Evolutionary conservation across 2,113 vertebrate genomes (phyloP), one percentile per base, ranked within the genome.

Genomic region (Pandion haliaetus): DNA sequence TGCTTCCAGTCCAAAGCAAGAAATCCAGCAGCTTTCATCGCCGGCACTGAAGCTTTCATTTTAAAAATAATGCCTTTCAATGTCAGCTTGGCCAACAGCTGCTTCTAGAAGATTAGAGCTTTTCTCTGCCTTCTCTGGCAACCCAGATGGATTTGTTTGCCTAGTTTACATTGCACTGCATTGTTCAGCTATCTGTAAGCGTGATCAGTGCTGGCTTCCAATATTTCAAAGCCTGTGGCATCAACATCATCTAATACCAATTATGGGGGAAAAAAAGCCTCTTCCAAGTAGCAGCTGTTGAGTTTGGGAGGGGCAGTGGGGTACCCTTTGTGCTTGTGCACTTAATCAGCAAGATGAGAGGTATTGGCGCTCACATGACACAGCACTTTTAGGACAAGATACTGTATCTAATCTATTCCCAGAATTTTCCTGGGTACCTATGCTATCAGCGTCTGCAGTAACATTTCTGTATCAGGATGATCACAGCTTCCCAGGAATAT

Each of bases 31-130:
- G 96, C 96, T 97, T 96, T 97, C 94, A 94, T 97, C 91, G 95
- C 59, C 85, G 50, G 0, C 91, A 95, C 67, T 96, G 89, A 97
- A 94, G 94, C 96, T 97, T 96, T 97, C 96, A 96, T 96, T 97
- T 97, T 95, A 97, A 95, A 97, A 96, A 95, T 96, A 96, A 96
- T 97, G 97, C 87, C 87, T 97, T 97, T 97, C 97, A 95, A 73
- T 96, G 95, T 97, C 96, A 96, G 93, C 94, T 95, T 97, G 97
- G 96, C 94, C 97, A 97, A 97, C 96, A 96, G 96, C 97, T 97
- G 97, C 96, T 97, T 97, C 96, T 96, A 95, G 96, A 96, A 97
- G 95, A 97, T 97, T 97, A 97, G 96, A 97, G 97, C 93, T 96
- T 97, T 97, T 97, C 91, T 95, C 96, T 97, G 96, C 96, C 95